phyloP scores from a whole-genome alignment of 2,113 vertebrate species.

The Chunga burmeisteri region DNA sequence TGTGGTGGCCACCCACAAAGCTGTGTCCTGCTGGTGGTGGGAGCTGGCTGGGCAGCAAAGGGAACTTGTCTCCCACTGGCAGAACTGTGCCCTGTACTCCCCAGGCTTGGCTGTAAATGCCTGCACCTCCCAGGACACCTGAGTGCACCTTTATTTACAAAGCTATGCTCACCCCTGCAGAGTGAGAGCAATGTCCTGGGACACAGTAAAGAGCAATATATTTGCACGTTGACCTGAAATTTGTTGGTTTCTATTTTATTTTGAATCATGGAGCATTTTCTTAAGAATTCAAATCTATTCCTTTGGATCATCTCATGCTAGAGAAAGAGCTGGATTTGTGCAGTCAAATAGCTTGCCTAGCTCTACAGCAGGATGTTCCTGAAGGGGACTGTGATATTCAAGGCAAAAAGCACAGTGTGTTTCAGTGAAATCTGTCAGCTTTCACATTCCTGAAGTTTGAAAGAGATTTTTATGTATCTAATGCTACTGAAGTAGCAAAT shows the following conservation, averaged over 20 bases:
- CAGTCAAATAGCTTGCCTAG: not conserved
- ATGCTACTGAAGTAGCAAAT: not conserved
- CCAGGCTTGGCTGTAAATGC: not conserved
- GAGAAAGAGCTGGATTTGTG: not conserved
- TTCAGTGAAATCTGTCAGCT: not conserved
- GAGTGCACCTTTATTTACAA: not conserved
- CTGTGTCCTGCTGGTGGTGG: not conserved
- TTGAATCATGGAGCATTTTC: not conserved
- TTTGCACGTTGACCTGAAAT: not conserved
- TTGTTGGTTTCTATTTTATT: not conserved
- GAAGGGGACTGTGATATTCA: not conserved
- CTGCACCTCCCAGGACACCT: not conserved
- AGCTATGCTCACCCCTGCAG: not conserved
- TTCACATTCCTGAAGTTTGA: not conserved
- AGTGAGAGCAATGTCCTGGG: not conserved
- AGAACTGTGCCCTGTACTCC: not conserved
- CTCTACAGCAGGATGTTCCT: not conserved
- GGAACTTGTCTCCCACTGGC: not conserved
- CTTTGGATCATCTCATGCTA: not conserved
- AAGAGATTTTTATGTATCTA: not conserved
- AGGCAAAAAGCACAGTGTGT: not conserved
- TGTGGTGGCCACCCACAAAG: not conserved
- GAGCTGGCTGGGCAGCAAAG: not conserved
- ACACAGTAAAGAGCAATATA: not conserved
- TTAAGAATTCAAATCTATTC: not conserved